Conservation (phyloP, 2,113 vertebrate genomes). For the Stomatorhinus ivindoensis region DNA sequence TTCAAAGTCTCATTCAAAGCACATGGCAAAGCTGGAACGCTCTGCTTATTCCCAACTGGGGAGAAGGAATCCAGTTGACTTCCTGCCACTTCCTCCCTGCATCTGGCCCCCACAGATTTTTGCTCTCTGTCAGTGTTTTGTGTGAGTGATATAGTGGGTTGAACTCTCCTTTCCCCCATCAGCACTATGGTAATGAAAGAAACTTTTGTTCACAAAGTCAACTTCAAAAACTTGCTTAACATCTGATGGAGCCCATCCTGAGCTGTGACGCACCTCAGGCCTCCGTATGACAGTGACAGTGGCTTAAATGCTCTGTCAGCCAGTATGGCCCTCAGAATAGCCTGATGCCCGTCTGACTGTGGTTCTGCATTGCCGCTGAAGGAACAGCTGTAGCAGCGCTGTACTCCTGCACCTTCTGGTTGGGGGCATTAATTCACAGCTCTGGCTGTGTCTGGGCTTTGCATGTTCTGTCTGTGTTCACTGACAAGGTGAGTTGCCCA, state of each 20-base stretch:
- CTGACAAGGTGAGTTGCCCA: neutral
- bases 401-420: neutral
- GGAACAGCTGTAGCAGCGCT: neutral
- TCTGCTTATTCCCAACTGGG: neutral
- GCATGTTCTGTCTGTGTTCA: neutral
- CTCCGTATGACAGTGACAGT: neutral
- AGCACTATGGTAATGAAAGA: neutral
- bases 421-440: neutral
- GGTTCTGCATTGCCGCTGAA: neutral
- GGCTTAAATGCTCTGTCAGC: neutral
- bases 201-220: neutral
- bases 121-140: slow-evolving; percentile 9
- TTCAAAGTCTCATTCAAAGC: neutral
- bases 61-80: neutral
- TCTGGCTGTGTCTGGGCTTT: neutral
- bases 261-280: neutral
- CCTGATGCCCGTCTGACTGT: neutral
- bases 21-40: neutral
- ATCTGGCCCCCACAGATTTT: neutral
- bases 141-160: neutral
- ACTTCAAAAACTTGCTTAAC: neutral
- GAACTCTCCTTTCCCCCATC: neutral
- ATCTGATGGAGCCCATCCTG: neutral
- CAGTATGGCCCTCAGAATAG: neutral
- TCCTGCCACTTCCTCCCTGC: neutral